Evolutionary conservation across 2,888 invertebrate genomes (phyloP).

Genomic region (Furcula furcula): DNA sequence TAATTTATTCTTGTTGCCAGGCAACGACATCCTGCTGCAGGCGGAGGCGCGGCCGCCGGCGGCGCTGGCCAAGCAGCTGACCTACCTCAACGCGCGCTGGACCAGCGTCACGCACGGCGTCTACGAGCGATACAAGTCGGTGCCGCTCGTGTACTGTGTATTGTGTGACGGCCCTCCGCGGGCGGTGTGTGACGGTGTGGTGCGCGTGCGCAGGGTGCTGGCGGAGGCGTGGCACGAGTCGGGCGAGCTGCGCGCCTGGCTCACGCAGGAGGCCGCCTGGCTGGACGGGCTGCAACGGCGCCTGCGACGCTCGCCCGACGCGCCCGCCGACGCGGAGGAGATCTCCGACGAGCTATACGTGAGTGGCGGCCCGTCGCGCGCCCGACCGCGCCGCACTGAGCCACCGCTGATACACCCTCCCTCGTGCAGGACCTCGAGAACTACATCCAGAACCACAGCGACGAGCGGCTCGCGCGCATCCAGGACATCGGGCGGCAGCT

Average conservation of each 20-base stretch:
- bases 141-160: constrained; percentile 14
- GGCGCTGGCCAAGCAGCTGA: constrained; percentile 84
- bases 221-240: constrained; percentile 89
- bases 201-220: constrained; percentile 62
- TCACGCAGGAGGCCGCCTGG: constrained; percentile 89
- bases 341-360: constrained; percentile 92
- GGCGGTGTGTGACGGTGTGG: neutral
- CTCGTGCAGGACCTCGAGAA: constrained; percentile 90
- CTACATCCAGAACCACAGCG: constrained; percentile 88
- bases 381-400: neutral
- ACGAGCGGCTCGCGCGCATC: constrained; percentile 86
- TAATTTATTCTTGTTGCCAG: too few relatives aligned
- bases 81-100: constrained; percentile 87
- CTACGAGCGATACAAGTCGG: constrained; percentile 84
- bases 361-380: constrained; percentile 19
- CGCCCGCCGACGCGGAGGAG: constrained; percentile 94
- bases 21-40: constrained; percentile 84
- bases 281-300: constrained; percentile 90
- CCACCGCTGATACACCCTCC: too few relatives aligned
- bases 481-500: constrained; percentile 89
- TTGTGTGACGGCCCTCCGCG: too few relatives aligned
- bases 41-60: constrained; percentile 75
- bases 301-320: constrained; percentile 85
- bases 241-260: constrained; percentile 89
- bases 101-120: constrained; percentile 85